phyloP scores from a whole-genome alignment of 2,113 vertebrate species.

The Stegastes partitus region DNA sequence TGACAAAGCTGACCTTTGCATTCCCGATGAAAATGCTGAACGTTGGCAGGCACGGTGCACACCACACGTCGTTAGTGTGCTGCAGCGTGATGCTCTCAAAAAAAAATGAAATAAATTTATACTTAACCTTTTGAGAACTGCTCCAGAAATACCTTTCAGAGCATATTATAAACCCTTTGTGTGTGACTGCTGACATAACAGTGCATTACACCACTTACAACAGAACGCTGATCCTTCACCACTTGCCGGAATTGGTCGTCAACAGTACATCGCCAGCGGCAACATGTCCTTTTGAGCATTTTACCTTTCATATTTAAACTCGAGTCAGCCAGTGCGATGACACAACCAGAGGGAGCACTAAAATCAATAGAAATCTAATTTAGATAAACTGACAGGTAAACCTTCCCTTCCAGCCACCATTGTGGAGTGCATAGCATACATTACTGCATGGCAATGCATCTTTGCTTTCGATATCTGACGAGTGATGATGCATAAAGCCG shows the following conservation, averaged over 20 bases:
- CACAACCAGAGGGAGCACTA: conserved; percentile 33
- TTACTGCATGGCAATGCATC: conserved; percentile 43
- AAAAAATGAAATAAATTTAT: not conserved
- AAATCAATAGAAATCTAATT: conserved; percentile 76
- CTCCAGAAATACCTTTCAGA: conserved; percentile 9
- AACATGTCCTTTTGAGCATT: conserved; percentile 48
- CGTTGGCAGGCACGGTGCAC: conserved; percentile 21
- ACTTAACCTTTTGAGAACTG: conserved; percentile 13
- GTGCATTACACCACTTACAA: not conserved
- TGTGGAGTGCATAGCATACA: conserved; percentile 27
- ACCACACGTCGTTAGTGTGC: not conserved
- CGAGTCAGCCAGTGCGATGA: conserved; percentile 45
- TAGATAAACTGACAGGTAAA: conserved; percentile 69
- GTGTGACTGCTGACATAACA: conserved; percentile 21
- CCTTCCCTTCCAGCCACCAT: conserved; percentile 21
- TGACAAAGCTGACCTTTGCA: conserved; percentile 61
- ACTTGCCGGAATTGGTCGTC: conserved; percentile 31
- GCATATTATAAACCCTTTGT: not conserved
- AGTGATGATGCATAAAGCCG: conserved; percentile 48
- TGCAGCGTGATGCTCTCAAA: not conserved
- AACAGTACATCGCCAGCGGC: conserved; percentile 53
- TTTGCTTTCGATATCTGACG: conserved; percentile 48
- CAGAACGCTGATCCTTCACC: conserved; percentile 26
- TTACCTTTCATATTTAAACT: conserved; percentile 68
- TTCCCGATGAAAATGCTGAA: conserved; percentile 32